phyloP scores from a whole-genome alignment of 2,888 invertebrate species.

The Euzophera pinguis region DNA sequence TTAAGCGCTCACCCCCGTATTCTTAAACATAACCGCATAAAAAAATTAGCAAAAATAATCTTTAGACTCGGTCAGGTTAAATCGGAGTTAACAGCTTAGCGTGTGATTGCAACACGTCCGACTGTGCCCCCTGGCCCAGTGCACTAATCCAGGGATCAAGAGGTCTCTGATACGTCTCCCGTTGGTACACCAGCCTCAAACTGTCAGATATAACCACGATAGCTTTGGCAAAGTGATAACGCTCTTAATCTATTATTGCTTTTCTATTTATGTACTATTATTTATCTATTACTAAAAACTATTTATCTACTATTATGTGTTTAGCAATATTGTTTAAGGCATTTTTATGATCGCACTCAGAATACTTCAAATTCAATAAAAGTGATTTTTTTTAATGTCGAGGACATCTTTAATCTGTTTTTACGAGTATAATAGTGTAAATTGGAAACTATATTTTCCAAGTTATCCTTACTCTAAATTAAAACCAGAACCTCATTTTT shows the following conservation, averaged over 20 bases:
- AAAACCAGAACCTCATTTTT: no score
- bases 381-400: no score
- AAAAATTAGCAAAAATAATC: neutral
- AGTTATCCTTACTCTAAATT: no score
- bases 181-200: neutral
- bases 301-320: no score
- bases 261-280: neutral
- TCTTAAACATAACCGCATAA: no score
- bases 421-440: no score
- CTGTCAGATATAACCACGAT: slow-evolving; percentile 4
- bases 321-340: neutral
- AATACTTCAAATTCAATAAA: no score
- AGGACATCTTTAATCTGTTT: no score
- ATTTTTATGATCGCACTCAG: no score
- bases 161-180: slow-evolving; percentile 5
- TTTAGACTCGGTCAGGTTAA: neutral
- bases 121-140: neutral
- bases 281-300: no score
- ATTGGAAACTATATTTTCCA: no score
- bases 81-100: slow-evolving; percentile 1
- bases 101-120: slow-evolving; percentile 2
- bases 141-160: slow-evolving; percentile 1
- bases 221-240: neutral
- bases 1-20: no score
- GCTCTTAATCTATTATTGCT: neutral